Base-by-base conservation (phyloP, 2,888 invertebrate genomes). In the Polydrusus pterygomalis region DNA sequence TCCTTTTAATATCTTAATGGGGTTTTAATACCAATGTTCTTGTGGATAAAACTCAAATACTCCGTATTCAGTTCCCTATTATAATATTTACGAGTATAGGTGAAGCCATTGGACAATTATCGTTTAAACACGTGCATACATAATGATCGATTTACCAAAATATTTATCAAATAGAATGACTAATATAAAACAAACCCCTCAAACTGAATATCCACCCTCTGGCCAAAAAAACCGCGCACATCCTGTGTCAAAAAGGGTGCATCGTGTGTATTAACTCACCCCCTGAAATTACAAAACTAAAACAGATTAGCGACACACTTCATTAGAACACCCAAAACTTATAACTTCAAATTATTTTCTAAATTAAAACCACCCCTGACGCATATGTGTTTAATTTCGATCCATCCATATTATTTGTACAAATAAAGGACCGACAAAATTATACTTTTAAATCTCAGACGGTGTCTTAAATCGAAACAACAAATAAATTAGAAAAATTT, bases 401-500 rank as follows among this genome's bases (percentile, higher is more conserved):
- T 20, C 18, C 54, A 40, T 68, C 25, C 45, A 40, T 70, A 70
- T 43, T 67, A 40, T 68, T 74, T 67, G 51, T 74, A 62, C 40
- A 72, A 58, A 72, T 47, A 72, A 38, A 40, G 20, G 64, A 47
- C 65, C 30, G 54, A 72, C 65, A 65, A 54, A 65, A 65, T 72
- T 65, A 58, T 47, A 64, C 58, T 72, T 71, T 72, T 49, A 74
- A 74, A 74, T 68, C 69, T 34, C 49, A 45, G 9, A 20, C 64
- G 74, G 68, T 54, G 51, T 60, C 74, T 70, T 38, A 56, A 77
- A 80, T 81, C 78, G 60, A 84, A 84, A 84, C 83, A 83, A 84
- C 81, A 83, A 81, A 83, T 84, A 84, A 84, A 84, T 84, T 83
- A 79, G 76, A 79, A 81, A 80, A 85, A 85, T 84, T 84, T 85